Base-by-base conservation (phyloP, 2,113 vertebrate genomes). In the Poeciliopsis occidentalis region DNA sequence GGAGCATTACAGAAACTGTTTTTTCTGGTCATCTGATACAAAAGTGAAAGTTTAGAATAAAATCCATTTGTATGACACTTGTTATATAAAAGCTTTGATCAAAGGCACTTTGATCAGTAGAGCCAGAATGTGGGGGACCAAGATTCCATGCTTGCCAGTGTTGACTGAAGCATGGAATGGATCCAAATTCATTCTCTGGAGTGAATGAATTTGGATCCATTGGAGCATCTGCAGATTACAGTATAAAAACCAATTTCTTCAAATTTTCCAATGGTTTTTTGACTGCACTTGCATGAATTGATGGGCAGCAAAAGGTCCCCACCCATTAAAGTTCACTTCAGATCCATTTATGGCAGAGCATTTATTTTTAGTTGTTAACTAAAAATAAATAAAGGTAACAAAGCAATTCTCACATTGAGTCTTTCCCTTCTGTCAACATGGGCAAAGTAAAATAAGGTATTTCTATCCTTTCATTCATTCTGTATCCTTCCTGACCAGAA, bases 281-380 rank as follows among this genome's bases (percentile, higher is more conserved):
- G 30, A 39, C 78, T 87, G 79, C 78, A 60, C 71, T 71, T 78
- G 71, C 57, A 80, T 10, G 12, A 3, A 10, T 60, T 81, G 75
- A 84, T 80, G 81, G 73, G 67, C 54, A 65, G 61, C 37, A 68
- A 67, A 64, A 69, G 29, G 62, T 73, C 69, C 80, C 77, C 60
- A n/a, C 67, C 81, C 68, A 68, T 65, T 62, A 82, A 80, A 80
- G 71, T 81, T 81, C 75, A 79, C 12, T 85, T 80, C 65, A 85
- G 65, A 71, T 61, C 86, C 85, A 91, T 90, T 84, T 83, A 87
- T 78, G 89, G 85, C 78, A 83, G 75, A 67, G 51, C 1, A n/a
- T n/a, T n/a, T n/a, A n/a, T n/a, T n/a, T n/a, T n/a, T n/a, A n/a
- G n/a, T n/a, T n/a, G n/a, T n/a, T n/a, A n/a, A n/a, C n/a, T n/a